A percentile compares a stretch with the other conserved stretches of the same genome.
These are phyloP conservation scores for Lytechinus pictus DNA, from an alignment of 35 echinoderm and acorn worm species.

Conservation along the genomic window DNA sequence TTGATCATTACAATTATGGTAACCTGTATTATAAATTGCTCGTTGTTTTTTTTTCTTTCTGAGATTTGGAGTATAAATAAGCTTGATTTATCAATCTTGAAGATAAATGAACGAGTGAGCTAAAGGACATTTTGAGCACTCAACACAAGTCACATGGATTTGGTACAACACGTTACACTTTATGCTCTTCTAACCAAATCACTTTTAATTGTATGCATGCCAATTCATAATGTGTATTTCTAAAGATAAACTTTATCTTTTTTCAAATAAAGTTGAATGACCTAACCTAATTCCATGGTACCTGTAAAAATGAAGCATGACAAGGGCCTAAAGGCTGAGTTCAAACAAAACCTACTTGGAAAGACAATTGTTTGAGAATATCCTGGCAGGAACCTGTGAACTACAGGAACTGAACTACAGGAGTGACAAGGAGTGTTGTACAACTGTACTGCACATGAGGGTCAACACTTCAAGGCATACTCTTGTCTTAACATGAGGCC, in stretches of 20 bases:
- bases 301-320: neutral
- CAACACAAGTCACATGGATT: too few relatives aligned
- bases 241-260: neutral
- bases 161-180: too few relatives aligned
- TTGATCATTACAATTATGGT: too few relatives aligned
- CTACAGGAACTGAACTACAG: neutral
- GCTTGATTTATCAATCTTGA: too few relatives aligned
- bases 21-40: too few relatives aligned
- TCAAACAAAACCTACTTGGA: neutral
- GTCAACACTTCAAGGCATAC: neutral
- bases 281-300: neutral
- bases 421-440: neutral
- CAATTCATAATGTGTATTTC: neutral
- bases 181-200: too few relatives aligned
- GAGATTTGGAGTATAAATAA: too few relatives aligned
- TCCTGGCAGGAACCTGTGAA: neutral
- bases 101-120: too few relatives aligned
- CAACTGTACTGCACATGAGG: neutral
- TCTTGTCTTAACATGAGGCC: neutral
- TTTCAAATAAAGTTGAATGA: neutral
- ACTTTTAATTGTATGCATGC: neutral
- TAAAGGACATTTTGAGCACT: too few relatives aligned
- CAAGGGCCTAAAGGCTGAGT: neutral
- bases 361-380: neutral
- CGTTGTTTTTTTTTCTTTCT: too few relatives aligned